phyloP scores from a whole-genome alignment of 1,140 invertebrate species.

The Andrena cerasifolii region DNA sequence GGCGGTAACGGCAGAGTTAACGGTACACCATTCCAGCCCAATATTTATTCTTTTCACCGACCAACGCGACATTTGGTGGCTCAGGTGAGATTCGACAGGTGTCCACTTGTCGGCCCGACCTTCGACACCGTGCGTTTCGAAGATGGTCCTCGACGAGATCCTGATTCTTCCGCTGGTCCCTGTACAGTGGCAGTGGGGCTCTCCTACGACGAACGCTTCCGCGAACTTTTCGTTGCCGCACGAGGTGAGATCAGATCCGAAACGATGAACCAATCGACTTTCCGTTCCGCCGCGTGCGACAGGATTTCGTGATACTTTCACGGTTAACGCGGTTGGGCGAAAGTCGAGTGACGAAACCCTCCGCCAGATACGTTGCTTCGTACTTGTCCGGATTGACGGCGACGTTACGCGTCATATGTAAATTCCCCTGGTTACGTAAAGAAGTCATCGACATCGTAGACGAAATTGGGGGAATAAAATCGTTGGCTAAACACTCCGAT shows the following conservation, averaged over 20 bases:
- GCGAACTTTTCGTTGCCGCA: not conserved
- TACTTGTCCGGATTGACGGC: slow-evolving; percentile 36
- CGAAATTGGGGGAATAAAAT: not conserved
- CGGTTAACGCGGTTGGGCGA: slow-evolving; percentile 70
- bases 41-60: slow-evolving; percentile 80
- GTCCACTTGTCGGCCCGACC: not conserved
- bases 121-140: too few relatives aligned
- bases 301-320: slow-evolving; percentile 71
- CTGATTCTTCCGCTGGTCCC: too few relatives aligned
- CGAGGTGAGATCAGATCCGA: slow-evolving; percentile 1
- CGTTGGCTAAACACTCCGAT: not conserved
- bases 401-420: slow-evolving; percentile 41
- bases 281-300: slow-evolving; percentile 8
- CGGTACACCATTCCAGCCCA: slow-evolving; percentile 79
- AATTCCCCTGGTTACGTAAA: slow-evolving; percentile 50
- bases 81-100: slow-evolving; percentile 32
- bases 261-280: slow-evolving; percentile 30
- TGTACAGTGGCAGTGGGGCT: too few relatives aligned
- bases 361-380: slow-evolving; percentile 59
- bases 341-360: slow-evolving; percentile 75
- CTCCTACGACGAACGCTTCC: not conserved
- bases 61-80: slow-evolving; percentile 53
- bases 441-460: not conserved
- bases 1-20: slow-evolving; percentile 82
- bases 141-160: too few relatives aligned